Conservation (phyloP, 2,888 invertebrate species). For the Parasteatoda lunata region DNA sequence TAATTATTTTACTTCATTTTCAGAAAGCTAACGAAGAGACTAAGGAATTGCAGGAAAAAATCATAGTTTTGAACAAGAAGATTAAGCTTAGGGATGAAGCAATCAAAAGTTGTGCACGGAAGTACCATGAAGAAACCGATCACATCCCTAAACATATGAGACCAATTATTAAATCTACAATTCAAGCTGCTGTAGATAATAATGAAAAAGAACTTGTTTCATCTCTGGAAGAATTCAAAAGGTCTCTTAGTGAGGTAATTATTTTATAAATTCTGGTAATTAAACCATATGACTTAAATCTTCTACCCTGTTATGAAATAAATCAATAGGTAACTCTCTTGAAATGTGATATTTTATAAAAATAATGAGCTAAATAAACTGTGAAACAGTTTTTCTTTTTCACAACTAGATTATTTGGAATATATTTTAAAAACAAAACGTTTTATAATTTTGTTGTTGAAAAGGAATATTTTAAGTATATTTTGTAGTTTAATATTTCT, state of each 20-base stretch:
- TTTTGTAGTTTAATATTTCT: too few relatives aligned
- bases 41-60: constrained; percentile 16
- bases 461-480: too few relatives aligned
- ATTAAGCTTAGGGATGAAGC: constrained; percentile 28
- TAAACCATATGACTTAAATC: too few relatives aligned
- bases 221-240: constrained; percentile 29
- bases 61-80: constrained; percentile 32
- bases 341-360: too few relatives aligned
- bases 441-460: too few relatives aligned
- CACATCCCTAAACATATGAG: constrained; percentile 36
- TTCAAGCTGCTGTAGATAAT: constrained; percentile 42
- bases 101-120: constrained; percentile 46
- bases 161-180: constrained; percentile 29
- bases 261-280: not conserved
- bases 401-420: too few relatives aligned
- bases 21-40: constrained; percentile 25
- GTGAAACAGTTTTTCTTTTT: too few relatives aligned
- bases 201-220: constrained; percentile 14
- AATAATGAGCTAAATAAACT: too few relatives aligned
- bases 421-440: too few relatives aligned
- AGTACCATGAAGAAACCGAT: constrained; percentile 44
- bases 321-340: too few relatives aligned
- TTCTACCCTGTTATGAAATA: too few relatives aligned
- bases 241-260: constrained; percentile 40
- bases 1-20: not conserved